Conservation (phyloP, 2,113 vertebrate species). For the Strigops habroptila region DNA sequence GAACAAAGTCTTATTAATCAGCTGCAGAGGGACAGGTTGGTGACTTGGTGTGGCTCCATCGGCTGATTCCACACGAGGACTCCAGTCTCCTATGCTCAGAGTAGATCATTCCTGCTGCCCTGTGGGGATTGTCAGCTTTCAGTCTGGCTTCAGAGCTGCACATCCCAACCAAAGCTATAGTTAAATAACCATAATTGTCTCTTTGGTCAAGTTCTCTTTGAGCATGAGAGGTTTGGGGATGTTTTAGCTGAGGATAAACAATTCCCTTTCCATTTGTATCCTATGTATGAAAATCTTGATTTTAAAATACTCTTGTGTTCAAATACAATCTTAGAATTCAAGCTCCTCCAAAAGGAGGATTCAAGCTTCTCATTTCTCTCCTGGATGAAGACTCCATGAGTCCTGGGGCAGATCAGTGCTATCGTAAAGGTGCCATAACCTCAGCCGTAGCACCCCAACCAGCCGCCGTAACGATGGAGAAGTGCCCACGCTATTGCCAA, state of each 20-base stretch:
- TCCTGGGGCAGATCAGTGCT: neutral
- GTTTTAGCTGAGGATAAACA: neutral
- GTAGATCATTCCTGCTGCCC: neutral
- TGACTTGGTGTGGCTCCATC: neutral
- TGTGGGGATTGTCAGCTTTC: no score
- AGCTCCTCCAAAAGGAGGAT: neutral
- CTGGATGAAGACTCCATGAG: neutral
- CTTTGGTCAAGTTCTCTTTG: neutral
- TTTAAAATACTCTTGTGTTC: neutral
- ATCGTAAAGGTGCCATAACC: neutral
- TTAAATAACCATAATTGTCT: neutral
- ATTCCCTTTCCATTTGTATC: neutral
- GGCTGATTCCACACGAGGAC: rapidly evolving
- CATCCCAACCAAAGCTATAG: rapidly evolving
- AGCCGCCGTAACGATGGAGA: neutral
- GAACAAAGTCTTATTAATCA: neutral
- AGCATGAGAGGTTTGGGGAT: neutral
- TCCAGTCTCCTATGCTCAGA: rapidly evolving
- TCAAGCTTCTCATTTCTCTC: neutral
- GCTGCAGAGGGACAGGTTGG: no score
- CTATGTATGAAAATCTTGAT: rapidly evolving
- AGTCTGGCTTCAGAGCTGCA: neutral
- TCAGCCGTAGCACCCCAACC: rapidly evolving
- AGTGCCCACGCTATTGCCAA: neutral
- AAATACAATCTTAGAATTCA: neutral